Conservation (phyloP, 2,113 vertebrate species). For the Desmodus rotundus region DNA sequence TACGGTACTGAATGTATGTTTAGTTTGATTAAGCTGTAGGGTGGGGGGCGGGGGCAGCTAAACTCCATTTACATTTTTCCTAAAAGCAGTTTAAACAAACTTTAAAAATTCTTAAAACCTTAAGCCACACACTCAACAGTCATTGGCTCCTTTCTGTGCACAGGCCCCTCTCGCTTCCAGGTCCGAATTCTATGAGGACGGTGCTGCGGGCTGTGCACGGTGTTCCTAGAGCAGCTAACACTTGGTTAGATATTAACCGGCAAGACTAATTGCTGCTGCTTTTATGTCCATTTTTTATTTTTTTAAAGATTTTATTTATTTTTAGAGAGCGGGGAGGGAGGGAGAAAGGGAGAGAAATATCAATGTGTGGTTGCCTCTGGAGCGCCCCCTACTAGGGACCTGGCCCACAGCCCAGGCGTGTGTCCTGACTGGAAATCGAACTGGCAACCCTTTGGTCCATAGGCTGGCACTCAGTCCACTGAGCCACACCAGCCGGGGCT, state of each 20-base stretch:
- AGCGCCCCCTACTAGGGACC: too few relatives aligned
- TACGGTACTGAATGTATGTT: neutral
- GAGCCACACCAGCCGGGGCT: too few relatives aligned
- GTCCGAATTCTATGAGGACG: neutral
- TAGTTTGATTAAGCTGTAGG: neutral
- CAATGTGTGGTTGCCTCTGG: too few relatives aligned
- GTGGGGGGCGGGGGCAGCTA: neutral
- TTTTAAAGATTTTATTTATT: too few relatives aligned
- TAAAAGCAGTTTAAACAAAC: slow-evolving; percentile 2
- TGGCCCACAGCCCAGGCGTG: too few relatives aligned
- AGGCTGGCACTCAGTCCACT: too few relatives aligned
- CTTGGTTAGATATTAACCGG: neutral
- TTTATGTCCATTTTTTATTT: neutral
- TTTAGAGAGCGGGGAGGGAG: too few relatives aligned
- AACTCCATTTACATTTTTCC: neutral
- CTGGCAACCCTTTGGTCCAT: too few relatives aligned
- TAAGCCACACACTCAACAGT: neutral
- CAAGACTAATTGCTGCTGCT: neutral
- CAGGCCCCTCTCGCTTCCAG: neutral
- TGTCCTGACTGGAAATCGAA: too few relatives aligned
- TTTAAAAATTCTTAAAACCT: neutral
- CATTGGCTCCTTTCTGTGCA: neutral
- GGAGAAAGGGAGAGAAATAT: too few relatives aligned
- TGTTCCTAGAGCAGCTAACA: neutral
- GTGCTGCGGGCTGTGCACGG: neutral